Evolutionary conservation across 1,140 invertebrate genomes (phyloP).

Genomic region (Brachionus plicatilis): DNA sequence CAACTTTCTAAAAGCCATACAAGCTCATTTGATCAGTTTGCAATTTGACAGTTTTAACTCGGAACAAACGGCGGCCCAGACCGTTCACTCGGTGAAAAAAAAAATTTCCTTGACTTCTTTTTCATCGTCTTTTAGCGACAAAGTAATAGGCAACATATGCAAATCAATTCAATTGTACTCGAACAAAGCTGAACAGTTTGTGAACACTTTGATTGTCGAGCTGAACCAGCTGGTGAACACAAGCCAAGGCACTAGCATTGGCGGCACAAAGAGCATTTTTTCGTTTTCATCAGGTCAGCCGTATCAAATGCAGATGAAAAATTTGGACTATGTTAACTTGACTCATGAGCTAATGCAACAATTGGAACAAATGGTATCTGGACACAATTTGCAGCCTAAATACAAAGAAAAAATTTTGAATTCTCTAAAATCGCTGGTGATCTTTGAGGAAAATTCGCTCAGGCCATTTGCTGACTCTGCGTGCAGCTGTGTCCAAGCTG

Average conservation of each 20-base stretch:
- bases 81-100: background rate
- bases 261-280: slow-evolving; percentile 41
- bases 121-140: background rate
- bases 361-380: background rate
- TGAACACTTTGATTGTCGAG: slow-evolving; percentile 49
- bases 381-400: background rate
- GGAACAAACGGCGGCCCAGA: background rate
- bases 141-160: background rate
- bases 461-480: slow-evolving; percentile 71
- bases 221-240: background rate
- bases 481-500: slow-evolving; percentile 76
- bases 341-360: slow-evolving; percentile 13
- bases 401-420: background rate
- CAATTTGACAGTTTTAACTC: slow-evolving; percentile 11
- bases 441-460: slow-evolving; percentile 45
- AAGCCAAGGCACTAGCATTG: background rate
- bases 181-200: slow-evolving; percentile 71
- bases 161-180: slow-evolving; percentile 73
- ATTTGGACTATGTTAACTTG: background rate
- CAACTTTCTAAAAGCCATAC: background rate
- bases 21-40: background rate
- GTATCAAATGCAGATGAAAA: slow-evolving; percentile 21
- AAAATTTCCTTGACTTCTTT: background rate
- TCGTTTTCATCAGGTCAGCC: background rate
- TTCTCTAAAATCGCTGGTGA: background rate